Evolutionary conservation across 2,888 invertebrate species (phyloP), one percentile per base, ranked within the genome.

Genomic region (Lithophane leautieri): DNA sequence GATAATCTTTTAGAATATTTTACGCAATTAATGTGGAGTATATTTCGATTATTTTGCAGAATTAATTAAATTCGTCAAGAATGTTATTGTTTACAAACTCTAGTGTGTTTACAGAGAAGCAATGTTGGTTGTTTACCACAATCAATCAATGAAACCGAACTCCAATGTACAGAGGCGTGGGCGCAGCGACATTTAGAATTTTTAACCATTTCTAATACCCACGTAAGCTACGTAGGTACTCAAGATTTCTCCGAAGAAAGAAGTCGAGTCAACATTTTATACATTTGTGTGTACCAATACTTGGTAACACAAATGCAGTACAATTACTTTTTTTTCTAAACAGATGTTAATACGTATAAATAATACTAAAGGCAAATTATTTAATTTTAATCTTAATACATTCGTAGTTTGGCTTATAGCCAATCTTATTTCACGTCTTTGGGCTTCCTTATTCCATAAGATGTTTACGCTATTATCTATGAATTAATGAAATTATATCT

Each of bases 241-340:
- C 76, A 83, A 78, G 79, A 86, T 87, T 89, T 88, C 89, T 84
- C 86, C 83, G 74, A 83, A 84, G 83, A 86, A 86, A 84, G 85
- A 88, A 82, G 78, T 63, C 82, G 76, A 79, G 84, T 76, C 81
- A 84, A 88, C 82, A 86, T 79, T 76, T 76, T 76, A 74, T 79
- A 34, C 70, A 69, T 73, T 25, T 67, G 61, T 68, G 11, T 65
- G 54, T 61, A 73, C 73, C 12, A 73, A 73, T 75, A 83, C 72
- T 80, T 72, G 68, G 71, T 76, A 80, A 72, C 71, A 54, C 68
- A 66, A 79, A 81, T 78, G 65, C 71, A 73, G 60, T 61, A 76
- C 61, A 68, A 56, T 19, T 50, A 44, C 4, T 12, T 54, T 50
- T 73, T 34, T 66, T 52, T 54, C 65, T 44, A 76, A 83, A 78